These are phyloP conservation scores for Champsocephalus gunnari DNA, from an alignment of 2,797 vertebrate genomes.

Conservation along the genomic window DNA sequence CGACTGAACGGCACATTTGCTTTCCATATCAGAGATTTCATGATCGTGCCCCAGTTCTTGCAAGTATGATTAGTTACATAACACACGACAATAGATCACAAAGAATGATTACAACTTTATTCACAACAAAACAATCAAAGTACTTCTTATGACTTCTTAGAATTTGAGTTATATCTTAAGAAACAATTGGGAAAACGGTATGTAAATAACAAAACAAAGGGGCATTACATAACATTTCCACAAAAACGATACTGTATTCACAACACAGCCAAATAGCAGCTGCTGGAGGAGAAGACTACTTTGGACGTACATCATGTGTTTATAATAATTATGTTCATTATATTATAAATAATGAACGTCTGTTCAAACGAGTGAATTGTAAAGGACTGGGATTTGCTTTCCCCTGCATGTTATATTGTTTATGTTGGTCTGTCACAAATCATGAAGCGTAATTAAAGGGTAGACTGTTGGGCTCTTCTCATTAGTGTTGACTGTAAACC, in stretches of 20 bases:
- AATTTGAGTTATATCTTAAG: too few relatives aligned
- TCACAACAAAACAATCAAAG: neutral
- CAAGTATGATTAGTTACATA: slow-evolving; percentile 3
- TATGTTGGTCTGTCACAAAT: slow-evolving; percentile 38
- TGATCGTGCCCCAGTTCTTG: neutral
- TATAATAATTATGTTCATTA: slow-evolving; percentile 5
- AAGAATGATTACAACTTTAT: neutral
- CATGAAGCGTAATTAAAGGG: slow-evolving; percentile 40
- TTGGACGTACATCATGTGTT: neutral
- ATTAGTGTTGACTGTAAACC: slow-evolving; percentile 51
- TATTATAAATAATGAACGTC: slow-evolving; percentile 23
- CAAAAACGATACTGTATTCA: neutral
- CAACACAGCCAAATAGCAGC: slow-evolving; percentile 22
- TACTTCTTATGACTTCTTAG: too few relatives aligned
- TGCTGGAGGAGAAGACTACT: neutral
- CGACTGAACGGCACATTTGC: neutral
- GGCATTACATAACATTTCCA: slow-evolving; percentile 21
- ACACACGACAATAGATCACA: neutral
- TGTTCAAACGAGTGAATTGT: slow-evolving; percentile 12
- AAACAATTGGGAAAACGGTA: too few relatives aligned
- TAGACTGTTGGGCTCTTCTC: slow-evolving; percentile 39
- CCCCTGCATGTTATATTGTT: slow-evolving; percentile 30
- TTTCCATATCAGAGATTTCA: neutral
- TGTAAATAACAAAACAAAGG: slow-evolving; percentile 9
- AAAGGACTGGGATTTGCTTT: neutral